phyloP scores from a whole-genome alignment of 2,888 invertebrate genomes.

The Lysandra coridon region DNA sequence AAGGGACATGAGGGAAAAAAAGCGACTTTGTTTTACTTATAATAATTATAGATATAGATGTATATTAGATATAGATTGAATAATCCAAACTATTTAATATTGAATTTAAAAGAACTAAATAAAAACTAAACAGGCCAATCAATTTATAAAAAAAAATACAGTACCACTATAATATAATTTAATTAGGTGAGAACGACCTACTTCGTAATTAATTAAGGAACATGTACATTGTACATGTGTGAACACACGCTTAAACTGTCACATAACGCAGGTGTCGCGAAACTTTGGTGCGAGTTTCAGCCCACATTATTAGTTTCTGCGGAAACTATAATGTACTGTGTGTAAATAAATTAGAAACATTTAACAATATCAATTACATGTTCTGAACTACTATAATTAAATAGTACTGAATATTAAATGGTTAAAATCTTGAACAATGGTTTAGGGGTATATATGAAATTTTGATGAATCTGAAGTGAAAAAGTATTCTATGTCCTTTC shows the following conservation, averaged over 20 bases:
- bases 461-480: too few relatives aligned
- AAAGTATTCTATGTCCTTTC: too few relatives aligned
- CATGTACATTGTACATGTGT: neutral
- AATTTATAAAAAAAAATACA: neutral
- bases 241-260: neutral
- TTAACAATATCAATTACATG: neutral
- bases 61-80: too few relatives aligned
- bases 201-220: neutral
- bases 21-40: too few relatives aligned
- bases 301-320: neutral
- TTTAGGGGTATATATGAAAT: too few relatives aligned
- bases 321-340: neutral
- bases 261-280: conserved; percentile 2
- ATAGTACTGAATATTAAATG: too few relatives aligned
- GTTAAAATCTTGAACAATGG: neutral
- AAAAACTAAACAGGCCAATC: too few relatives aligned
- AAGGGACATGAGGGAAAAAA: too few relatives aligned
- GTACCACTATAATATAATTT: neutral
- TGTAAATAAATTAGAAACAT: neutral
- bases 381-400: neutral
- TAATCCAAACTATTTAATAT: too few relatives aligned
- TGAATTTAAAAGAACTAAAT: too few relatives aligned
- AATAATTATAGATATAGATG: too few relatives aligned
- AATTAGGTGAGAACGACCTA: neutral
- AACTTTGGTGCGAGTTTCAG: neutral